Conservation (phyloP, 2,113 vertebrate genomes). For the Anseranas semipalmata region DNA sequence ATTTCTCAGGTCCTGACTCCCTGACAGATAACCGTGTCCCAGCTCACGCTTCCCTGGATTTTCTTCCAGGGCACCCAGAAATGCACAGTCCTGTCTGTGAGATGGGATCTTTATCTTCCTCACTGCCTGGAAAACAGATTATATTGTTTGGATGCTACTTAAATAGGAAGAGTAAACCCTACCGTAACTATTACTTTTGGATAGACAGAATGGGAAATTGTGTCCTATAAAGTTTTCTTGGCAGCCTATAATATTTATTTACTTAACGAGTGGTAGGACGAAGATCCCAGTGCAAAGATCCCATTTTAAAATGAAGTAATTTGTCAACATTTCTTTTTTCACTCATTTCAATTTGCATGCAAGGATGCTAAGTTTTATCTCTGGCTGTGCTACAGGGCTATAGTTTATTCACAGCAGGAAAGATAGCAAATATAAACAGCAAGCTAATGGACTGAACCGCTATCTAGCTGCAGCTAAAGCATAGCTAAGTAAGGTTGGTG, state of each 20-base stretch:
- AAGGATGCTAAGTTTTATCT: conserved; percentile 26
- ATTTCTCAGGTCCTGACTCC: not conserved
- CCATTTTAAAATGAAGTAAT: conserved; percentile 26
- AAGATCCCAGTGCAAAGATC: not conserved
- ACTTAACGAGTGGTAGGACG: not conserved
- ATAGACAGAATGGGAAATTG: not conserved
- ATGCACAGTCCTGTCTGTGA: not conserved
- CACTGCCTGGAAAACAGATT: not conserved
- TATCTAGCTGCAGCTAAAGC: conserved; percentile 1
- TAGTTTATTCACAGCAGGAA: conserved; percentile 59
- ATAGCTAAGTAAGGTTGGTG: conserved; percentile 9
- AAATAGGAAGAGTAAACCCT: not conserved
- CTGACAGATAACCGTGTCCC: not conserved
- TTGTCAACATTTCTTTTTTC: conserved; percentile 41
- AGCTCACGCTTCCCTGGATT: not conserved
- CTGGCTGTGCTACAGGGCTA: conserved; percentile 38
- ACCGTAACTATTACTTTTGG: not conserved
- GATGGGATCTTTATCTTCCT: not conserved
- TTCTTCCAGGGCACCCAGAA: rapidly evolving
- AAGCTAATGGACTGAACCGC: conserved; percentile 57
- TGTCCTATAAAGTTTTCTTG: not conserved
- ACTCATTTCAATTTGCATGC: conserved; percentile 32
- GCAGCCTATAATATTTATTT: not conserved
- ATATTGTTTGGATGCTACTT: not conserved
- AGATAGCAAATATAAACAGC: conserved; percentile 45